Evolutionary conservation across 2,888 invertebrate genomes (phyloP).

Genomic region (Drosophila peninsularis): DNA sequence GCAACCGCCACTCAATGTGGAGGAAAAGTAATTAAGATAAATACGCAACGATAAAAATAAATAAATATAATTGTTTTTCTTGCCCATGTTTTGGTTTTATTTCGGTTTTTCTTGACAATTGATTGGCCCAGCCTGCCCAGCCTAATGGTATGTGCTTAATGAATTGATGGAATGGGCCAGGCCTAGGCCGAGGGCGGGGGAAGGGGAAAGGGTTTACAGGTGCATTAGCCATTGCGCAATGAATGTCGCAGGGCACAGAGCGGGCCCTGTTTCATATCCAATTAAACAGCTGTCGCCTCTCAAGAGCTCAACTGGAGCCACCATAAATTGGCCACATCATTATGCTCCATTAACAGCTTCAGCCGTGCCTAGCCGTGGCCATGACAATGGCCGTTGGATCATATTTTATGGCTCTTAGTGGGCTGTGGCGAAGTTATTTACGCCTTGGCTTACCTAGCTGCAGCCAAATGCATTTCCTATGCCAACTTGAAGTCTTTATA

Average conservation of each 20-base stretch:
- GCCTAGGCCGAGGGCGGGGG: neutral
- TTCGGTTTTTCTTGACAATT: conserved; percentile 52
- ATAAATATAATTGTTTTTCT: conserved; percentile 76
- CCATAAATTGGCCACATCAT: conserved; percentile 30
- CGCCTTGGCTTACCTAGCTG: neutral
- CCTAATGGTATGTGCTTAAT: conserved; percentile 75
- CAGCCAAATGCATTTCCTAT: neutral
- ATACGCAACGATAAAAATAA: conserved; percentile 75
- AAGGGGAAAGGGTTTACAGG: conserved; percentile 36
- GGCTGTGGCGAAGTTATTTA: conserved; percentile 13
- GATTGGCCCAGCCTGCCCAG: conserved; percentile 50
- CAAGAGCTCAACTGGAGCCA: no score
- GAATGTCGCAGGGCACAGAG: conserved; percentile 19
- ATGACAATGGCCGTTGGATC: conserved; percentile 12
- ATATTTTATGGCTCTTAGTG: conserved; percentile 29
- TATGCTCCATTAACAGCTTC: conserved; percentile 37
- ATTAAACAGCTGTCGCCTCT: neutral
- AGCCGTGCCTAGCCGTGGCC: conserved; percentile 14
- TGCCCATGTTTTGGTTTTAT: conserved; percentile 31
- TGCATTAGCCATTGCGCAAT: conserved; percentile 25
- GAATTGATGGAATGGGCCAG: conserved; percentile 43
- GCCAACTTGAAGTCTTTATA: no score
- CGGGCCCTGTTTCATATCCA: neutral
- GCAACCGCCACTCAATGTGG: conserved; percentile 64
- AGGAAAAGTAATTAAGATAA: conserved; percentile 80